Evolutionary conservation across 2,113 vertebrate genomes (phyloP), one percentile per base, ranked within the genome.

Genomic region (Globicephala melas): DNA sequence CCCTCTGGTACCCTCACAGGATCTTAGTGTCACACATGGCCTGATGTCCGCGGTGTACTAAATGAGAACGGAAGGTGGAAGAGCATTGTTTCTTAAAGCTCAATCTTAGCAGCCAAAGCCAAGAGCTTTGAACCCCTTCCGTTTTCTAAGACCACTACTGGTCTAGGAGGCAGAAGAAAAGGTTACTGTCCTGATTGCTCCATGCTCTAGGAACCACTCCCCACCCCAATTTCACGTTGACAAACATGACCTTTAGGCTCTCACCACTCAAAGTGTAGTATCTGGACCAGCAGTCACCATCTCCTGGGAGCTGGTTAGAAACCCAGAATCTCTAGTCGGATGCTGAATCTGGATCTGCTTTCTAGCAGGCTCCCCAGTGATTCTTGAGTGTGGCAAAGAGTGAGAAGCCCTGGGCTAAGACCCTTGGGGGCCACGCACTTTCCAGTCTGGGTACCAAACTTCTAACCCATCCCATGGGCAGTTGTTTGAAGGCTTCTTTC

Each of bases 381-480:
- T 4, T n/a, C n/a, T 18, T 28, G 2, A 1, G 10, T 5, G 8
- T 6, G 3, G 21, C 25, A 3, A 47, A n/a, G 36, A 17, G 9
- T 18, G 41, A 67, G 77, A 53, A 21, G 44, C 53, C 33, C 33
- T 63, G 55, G 83, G 55, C 20, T 4, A 88, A 33, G 31, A 23
- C 15, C 31, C 53, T 12, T 58, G 53, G 14, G 31, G n/a, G 20
- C 28, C 26, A 38, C 5, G 36, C 21, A 31, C 26, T 50, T n/a
- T 25, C 36, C 4, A 41, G 28, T 44, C 26, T 36, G 18, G 41
- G 58, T 6, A 62, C 25, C 79, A 50, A 12, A 55, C 67, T 70
- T 33, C 55, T 50, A 21, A 44, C 38, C 33, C 20, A 55, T 38
- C 25, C 13, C 13, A 33, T 6, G 33, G 41, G 25, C 17, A 33